These are phyloP conservation scores for Bibio marci DNA, from an alignment of 2,888 invertebrate genomes.

Conservation along the genomic window DNA sequence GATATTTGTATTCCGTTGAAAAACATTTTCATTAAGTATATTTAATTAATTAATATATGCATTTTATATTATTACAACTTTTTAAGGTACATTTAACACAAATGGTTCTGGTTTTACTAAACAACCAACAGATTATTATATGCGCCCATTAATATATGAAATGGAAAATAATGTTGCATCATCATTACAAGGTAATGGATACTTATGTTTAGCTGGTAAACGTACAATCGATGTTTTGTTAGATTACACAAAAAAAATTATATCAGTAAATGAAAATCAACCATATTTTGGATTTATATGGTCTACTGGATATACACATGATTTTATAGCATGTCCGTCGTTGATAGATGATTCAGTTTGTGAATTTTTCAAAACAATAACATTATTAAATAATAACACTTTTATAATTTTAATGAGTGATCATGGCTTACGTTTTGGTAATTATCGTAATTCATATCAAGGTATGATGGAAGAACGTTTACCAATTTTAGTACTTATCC, in stretches of 20 bases:
- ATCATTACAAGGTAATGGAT: slow-evolving; percentile 40
- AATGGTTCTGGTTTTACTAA: slow-evolving; percentile 56
- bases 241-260: slow-evolving; percentile 49
- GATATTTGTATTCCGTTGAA: no score
- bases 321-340: slow-evolving; percentile 61
- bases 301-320: slow-evolving; percentile 70
- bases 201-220: slow-evolving; percentile 51
- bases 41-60: no score
- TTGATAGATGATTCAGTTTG: slow-evolving; percentile 50
- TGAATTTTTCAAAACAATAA: slow-evolving; percentile 34
- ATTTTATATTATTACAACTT: no score
- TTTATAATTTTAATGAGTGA: slow-evolving; percentile 65
- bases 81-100: no score
- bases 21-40: no score
- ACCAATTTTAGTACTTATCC: slow-evolving; percentile 55
- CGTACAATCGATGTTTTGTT: slow-evolving; percentile 53
- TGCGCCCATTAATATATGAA: slow-evolving; percentile 53
- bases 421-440: slow-evolving; percentile 79
- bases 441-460: slow-evolving; percentile 63
- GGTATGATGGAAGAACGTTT: slow-evolving; percentile 75
- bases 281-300: slow-evolving; percentile 71
- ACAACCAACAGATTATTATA: slow-evolving; percentile 76
- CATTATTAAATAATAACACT: slow-evolving; percentile 43
- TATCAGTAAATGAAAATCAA: no score
- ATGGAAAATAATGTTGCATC: slow-evolving; percentile 50